These are phyloP conservation scores for Stichodactyla mertensii DNA, from an alignment of 64 coral and sea anemone genomes.

Conservation along the genomic window DNA sequence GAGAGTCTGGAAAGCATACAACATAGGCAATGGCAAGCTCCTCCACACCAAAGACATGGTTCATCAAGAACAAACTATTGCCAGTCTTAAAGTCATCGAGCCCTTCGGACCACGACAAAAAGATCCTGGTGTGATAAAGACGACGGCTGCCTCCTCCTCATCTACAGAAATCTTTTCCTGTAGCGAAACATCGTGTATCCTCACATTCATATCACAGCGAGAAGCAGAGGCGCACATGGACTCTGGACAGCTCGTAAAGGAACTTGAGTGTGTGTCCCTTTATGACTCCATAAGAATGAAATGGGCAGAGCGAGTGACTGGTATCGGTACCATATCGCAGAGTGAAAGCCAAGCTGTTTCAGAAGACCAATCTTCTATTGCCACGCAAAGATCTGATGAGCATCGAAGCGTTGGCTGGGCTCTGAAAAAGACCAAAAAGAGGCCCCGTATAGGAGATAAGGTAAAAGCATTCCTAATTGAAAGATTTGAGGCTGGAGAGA, in stretches of 20 bases:
- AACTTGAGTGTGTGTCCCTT: conserved; percentile 29
- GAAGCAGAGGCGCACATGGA: conserved; percentile 49
- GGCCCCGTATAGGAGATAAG: conserved; percentile 12
- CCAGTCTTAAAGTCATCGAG: conserved; percentile 35
- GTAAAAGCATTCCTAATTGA: conserved; percentile 28
- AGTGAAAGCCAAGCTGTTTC: neutral
- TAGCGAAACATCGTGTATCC: conserved; percentile 38
- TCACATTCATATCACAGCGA: conserved; percentile 35
- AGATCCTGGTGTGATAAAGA: conserved; percentile 13
- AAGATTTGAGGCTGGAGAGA: conserved; percentile 35
- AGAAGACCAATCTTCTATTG: neutral
- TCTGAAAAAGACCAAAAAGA: conserved; percentile 28
- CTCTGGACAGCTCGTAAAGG: conserved; percentile 19
- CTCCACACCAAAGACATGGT: neutral
- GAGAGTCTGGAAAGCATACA: conserved; percentile 37
- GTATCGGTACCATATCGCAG: neutral
- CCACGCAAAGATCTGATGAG: neutral
- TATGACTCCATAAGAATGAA: conserved; percentile 40
- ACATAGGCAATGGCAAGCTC: conserved; percentile 20
- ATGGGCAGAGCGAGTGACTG: conserved; percentile 38
- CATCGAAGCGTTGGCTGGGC: conserved; percentile 51
- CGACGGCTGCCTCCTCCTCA: neutral
- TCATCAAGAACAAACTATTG: neutral
- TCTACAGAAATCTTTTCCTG: conserved; percentile 29
- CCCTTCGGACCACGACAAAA: conserved; percentile 42